phyloP scores from a whole-genome alignment of 2,888 invertebrate species.

The Dasypolia templi region DNA sequence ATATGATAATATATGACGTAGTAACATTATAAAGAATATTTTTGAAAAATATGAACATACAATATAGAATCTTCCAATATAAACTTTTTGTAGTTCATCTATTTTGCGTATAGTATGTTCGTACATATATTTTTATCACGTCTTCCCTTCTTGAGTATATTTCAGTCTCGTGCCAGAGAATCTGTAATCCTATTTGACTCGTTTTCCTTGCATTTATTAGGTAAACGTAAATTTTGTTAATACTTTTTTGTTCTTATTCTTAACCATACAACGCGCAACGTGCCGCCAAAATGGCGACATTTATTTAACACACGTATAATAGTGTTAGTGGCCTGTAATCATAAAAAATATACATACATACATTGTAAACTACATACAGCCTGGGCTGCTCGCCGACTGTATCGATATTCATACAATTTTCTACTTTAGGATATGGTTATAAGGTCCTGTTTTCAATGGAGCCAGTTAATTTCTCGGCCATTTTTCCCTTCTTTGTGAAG shows the following conservation, averaged over 20 bases:
- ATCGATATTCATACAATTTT: too few relatives aligned
- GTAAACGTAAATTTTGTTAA: slow-evolving; percentile 17
- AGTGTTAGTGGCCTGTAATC: too few relatives aligned
- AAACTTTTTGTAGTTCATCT: not conserved
- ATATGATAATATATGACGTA: slow-evolving; percentile 29
- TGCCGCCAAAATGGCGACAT: too few relatives aligned
- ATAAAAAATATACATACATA: too few relatives aligned
- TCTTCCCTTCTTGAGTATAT: not conserved
- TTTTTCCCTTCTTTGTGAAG: too few relatives aligned
- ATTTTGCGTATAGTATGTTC: not conserved
- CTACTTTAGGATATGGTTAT: too few relatives aligned
- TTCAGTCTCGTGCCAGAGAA: slow-evolving; percentile 19
- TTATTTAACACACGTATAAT: too few relatives aligned
- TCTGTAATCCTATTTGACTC: not conserved
- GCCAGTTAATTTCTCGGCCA: too few relatives aligned
- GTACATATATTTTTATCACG: not conserved
- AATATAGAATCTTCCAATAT: not conserved
- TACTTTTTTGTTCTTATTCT: slow-evolving; percentile 1
- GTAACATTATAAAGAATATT: not conserved
- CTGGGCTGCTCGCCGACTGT: too few relatives aligned
- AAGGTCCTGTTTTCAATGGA: too few relatives aligned
- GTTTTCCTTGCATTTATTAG: slow-evolving; percentile 26
- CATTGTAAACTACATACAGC: too few relatives aligned
- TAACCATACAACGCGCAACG: too few relatives aligned
- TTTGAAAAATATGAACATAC: not conserved